These are phyloP conservation scores for Gymnopithys bicolor DNA, from an alignment of 2,797 vertebrate species.

Conservation along the genomic window DNA sequence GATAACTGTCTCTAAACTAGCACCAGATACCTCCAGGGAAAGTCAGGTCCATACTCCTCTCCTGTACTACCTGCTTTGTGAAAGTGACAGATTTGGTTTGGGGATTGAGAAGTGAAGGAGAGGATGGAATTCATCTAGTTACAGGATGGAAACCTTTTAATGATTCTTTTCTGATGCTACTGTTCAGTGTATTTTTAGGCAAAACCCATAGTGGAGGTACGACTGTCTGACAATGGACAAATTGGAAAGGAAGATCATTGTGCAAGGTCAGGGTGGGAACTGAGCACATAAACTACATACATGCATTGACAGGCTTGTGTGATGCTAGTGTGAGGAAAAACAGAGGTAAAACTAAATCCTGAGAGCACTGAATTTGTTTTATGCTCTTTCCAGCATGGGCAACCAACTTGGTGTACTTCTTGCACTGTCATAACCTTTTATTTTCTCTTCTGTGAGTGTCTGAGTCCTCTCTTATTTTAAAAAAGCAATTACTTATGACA, in stretches of 20 bases:
- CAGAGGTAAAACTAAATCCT: not conserved
- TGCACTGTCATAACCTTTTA: not conserved
- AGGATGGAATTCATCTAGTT: not conserved
- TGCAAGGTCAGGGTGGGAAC: not conserved
- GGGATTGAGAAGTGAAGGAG: not conserved
- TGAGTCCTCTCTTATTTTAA: not conserved
- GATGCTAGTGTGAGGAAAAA: not conserved
- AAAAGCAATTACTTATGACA: not conserved
- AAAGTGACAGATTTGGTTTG: not conserved
- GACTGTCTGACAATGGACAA: not conserved
- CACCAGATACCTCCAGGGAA: not conserved
- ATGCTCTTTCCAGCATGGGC: not conserved
- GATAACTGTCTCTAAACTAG: not conserved
- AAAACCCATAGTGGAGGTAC: not conserved
- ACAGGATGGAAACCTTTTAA: not conserved
- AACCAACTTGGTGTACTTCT: not conserved
- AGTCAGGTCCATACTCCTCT: not conserved
- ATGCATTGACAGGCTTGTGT: rapidly evolving
- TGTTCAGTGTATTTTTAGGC: not conserved
- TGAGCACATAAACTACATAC: not conserved
- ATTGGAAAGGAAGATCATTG: not conserved
- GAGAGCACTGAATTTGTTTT: not conserved
- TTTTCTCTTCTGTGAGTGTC: not conserved
- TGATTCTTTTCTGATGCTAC: not conserved
- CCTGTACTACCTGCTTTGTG: not conserved